Percentiles rank a stretch among this genome's conserved stretches.
phyloP scores from a whole-genome alignment of 2,888 invertebrate species.

The Philereme transversata region DNA sequence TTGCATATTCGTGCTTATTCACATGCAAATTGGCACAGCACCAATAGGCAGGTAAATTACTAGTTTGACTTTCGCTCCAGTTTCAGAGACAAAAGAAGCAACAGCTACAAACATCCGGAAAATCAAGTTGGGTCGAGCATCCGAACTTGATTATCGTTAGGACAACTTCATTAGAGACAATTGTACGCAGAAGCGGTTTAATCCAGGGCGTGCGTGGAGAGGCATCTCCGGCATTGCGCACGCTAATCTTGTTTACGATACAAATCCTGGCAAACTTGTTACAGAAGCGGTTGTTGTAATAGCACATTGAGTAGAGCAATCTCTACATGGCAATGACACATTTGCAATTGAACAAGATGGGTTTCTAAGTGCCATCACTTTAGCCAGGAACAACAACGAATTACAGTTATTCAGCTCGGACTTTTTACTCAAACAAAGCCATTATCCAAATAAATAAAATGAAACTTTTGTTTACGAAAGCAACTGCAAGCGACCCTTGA shows the following conservation, averaged over 20 bases:
- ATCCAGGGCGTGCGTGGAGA: constrained; percentile 51
- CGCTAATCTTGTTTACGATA: constrained; percentile 66
- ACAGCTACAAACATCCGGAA: constrained; percentile 24
- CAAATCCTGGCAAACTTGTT: constrained; percentile 61
- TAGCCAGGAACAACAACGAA: too few species aligned
- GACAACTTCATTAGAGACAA: constrained; percentile 59
- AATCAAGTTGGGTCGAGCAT: constrained; percentile 24
- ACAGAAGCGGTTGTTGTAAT: constrained; percentile 26
- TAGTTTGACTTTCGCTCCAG: constrained; percentile 13
- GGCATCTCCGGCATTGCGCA: constrained; percentile 51
- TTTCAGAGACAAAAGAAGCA: constrained; percentile 22
- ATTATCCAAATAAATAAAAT: constrained; percentile 12
- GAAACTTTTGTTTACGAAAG: constrained; percentile 6
- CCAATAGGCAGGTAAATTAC: constrained; percentile 23
- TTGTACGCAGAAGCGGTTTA: constrained; percentile 56
- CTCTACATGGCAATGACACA: background rate
- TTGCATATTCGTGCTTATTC: constrained; percentile 34
- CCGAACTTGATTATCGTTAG: constrained; percentile 25
- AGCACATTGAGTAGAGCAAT: background rate
- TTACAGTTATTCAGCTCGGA: background rate
- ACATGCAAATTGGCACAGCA: constrained; percentile 36
- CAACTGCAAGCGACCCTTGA: constrained; percentile 9
- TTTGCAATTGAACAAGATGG: background rate
- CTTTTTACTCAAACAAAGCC: constrained; percentile 2
- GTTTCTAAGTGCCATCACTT: background rate